These are phyloP conservation scores for Eupithecia abbreviata DNA, from an alignment of 2,888 invertebrate genomes.

Conservation along the genomic window DNA sequence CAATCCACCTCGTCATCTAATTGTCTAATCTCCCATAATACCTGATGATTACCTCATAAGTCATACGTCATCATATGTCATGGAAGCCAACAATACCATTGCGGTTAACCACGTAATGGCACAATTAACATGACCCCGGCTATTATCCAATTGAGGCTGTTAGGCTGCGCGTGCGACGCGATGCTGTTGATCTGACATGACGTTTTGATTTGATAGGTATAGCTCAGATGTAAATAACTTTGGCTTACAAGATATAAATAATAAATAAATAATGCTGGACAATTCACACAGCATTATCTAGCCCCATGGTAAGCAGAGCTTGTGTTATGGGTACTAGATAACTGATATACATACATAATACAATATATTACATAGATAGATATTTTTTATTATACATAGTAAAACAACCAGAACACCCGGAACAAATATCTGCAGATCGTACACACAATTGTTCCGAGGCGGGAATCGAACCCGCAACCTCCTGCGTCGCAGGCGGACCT, in stretches of 20 bases:
- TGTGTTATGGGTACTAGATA: too few species aligned
- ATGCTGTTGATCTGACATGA: slow-evolving; percentile 32
- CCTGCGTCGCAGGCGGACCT: too few species aligned
- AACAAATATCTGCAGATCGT: too few species aligned
- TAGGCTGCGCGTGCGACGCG: slow-evolving; percentile 47
- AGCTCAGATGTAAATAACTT: neutral
- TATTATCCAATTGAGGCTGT: slow-evolving; percentile 53
- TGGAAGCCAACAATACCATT: slow-evolving; percentile 37
- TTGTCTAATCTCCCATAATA: neutral
- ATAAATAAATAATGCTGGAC: too few species aligned
- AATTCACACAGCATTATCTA: too few species aligned
- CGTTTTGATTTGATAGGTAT: slow-evolving; percentile 18
- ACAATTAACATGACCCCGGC: slow-evolving; percentile 54
- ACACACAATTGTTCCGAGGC: too few species aligned
- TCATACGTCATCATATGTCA: slow-evolving; percentile 29
- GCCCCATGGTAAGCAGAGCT: too few species aligned
- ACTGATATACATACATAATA: too few species aligned
- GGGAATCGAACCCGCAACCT: too few species aligned
- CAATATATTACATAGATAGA: too few species aligned
- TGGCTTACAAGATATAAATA: neutral
- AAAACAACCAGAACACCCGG: too few species aligned
- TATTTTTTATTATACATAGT: too few species aligned
- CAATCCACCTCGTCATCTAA: neutral
- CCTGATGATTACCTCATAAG: neutral
- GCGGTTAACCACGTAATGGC: slow-evolving; percentile 46